Evolutionary conservation across 1,140 invertebrate species (phyloP).

Genomic region (Drosophila carrolli): DNA sequence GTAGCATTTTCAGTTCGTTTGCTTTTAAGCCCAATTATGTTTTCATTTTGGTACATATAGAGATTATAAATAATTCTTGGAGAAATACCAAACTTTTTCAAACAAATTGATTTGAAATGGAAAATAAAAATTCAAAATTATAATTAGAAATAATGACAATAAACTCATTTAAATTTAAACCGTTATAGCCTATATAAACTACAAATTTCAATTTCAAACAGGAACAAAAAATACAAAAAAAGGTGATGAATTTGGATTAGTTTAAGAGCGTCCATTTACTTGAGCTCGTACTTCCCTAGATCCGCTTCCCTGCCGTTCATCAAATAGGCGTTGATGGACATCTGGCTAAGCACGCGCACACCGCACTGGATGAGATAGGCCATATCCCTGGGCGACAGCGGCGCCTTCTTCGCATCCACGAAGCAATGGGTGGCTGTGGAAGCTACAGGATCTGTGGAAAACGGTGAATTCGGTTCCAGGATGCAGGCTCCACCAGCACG

Average conservation of each 20-base stretch:
- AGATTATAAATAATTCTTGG: not conserved
- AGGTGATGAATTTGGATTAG: not conserved
- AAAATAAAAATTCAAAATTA: not conserved
- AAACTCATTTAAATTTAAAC: not conserved
- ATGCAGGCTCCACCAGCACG: conserved; percentile 90
- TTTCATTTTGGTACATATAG: not conserved
- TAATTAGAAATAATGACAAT: not conserved
- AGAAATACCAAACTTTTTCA: not conserved
- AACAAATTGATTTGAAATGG: not conserved
- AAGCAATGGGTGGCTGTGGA: conserved; percentile 72
- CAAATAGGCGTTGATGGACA: conserved; percentile 76
- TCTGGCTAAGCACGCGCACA: conserved; percentile 66
- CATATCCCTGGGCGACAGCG: conserved; percentile 46
- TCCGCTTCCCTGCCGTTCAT: conserved; percentile 72
- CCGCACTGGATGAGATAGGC: conserved; percentile 40
- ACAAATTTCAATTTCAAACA: conserved; percentile 1
- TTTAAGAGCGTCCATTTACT: not conserved
- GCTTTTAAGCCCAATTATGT: not conserved
- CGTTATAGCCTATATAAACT: not conserved
- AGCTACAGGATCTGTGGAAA: conserved; percentile 15
- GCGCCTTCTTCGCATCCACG: conserved; percentile 70
- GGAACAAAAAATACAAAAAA: not conserved
- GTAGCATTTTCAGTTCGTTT: not conserved
- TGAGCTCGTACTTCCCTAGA: conserved; percentile 56
- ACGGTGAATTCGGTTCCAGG: conserved; percentile 85